Evolutionary conservation across 2,113 vertebrate genomes (phyloP).

Genomic region (Brachyhypopomus occidentalis): DNA sequence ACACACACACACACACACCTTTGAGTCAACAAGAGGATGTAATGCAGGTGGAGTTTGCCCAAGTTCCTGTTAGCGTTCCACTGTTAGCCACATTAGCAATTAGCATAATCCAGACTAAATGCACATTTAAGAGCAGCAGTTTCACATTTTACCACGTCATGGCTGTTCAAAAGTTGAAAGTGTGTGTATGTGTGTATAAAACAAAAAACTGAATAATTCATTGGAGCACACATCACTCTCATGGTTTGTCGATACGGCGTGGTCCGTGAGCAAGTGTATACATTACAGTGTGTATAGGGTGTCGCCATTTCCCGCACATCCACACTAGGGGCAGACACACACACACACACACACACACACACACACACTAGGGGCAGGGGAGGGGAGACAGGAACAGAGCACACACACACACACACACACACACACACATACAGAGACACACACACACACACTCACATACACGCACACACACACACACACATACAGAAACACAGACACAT

Average conservation of each 20-base stretch:
- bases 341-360: not conserved
- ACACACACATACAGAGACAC: not conserved
- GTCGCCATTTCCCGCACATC: conserved; percentile 70
- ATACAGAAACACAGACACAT: not conserved
- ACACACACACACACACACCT: too few relatives aligned
- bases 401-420: not conserved
- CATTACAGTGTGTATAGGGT: conserved; percentile 76
- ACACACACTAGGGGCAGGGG: conserved; percentile 59
- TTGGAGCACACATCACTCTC: conserved; percentile 66
- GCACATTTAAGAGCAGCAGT: not conserved
- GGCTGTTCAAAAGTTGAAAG: not conserved
- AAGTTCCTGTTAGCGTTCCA: too few relatives aligned
- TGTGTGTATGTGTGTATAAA: conserved; percentile 40
- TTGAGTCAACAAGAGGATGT: too few relatives aligned
- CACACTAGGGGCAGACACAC: conserved; percentile 49
- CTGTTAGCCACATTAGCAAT: too few relatives aligned
- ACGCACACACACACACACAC: not conserved
- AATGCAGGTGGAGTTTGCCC: too few relatives aligned
- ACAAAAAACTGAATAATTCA: conserved; percentile 73
- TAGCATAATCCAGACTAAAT: too few relatives aligned
- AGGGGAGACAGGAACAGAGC: conserved; percentile 53
- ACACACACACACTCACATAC: not conserved
- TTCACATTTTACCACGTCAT: not conserved
- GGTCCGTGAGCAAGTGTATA: conserved; percentile 69
- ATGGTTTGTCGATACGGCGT: conserved; percentile 68